Base-by-base conservation (phyloP, 1,140 invertebrate species). In the Drosophila neocordata region DNA sequence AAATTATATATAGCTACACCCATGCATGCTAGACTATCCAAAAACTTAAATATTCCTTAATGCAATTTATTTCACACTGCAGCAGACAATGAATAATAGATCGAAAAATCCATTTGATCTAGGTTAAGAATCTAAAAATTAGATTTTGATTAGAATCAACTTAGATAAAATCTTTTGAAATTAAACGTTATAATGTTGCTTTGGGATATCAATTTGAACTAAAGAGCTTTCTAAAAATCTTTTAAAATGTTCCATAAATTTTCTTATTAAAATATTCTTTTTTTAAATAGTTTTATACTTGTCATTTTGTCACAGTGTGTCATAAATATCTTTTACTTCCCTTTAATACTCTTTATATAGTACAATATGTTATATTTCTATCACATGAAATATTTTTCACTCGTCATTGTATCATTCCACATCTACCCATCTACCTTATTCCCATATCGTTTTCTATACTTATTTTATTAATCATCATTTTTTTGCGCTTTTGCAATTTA, bases 401-500 rank as follows among this genome's bases (percentile, higher is more conserved):
- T 18, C 0, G 13, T 56, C 53, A 20, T 48, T 48, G 41, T 48
- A 48, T 48, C 41, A 48, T 11, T 20, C 38, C 56, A 59, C 56
- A 59, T 59, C 15, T 41, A 22, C 11, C 20, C 56, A 59, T 59
- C 15, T 41, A 22, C 11, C 20, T 38, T 38, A 20, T 35, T 38
- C 13, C 56, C 18, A 18, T 37, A 58, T 58, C 56, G 56, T 63
- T 68, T 70, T 65, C 24, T 57, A 67, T 55, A 44, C 13, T 74
- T 20, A 74, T 38, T 71, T 61, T 27, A 61, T 56, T 34, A 56
- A 56, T 15, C 44, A 48, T 51, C 7, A 61, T 61, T 61, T 61
- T 61, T 53, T 69, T 62, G 24, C 41, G 74, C 74, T 73, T 73
- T 61, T 69, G 44, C 74, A 41, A 72, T 59, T 72, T 62, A 72